Evolutionary conservation across 2,888 invertebrate species (phyloP), one percentile per base, ranked within the genome.

Genomic region (Drosophila maculinotata): DNA sequence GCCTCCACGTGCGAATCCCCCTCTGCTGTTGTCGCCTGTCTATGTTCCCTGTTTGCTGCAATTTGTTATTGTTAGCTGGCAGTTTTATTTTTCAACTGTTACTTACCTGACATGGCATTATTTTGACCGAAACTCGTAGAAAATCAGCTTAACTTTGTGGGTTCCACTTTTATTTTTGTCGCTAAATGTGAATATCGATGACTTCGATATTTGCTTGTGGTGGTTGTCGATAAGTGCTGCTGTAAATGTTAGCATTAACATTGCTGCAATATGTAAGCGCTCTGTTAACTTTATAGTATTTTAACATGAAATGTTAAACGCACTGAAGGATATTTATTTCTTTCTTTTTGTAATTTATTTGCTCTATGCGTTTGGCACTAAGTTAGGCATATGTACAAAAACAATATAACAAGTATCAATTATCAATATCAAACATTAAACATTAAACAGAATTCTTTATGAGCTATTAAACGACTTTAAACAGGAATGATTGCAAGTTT

Each of bases 401-500:
- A 71, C 62, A 74, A 60, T 68, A 75, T 82, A 85, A 81, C 83
- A 82, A 70, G 14, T 69, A 77, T 79, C 52, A 62, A 62, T 20
- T 60, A 59, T 58, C 33, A 65, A 35, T 53, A 54, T 45, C 30
- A 76, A 76, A 69, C 64, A 76, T 72, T 51, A 81, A 70, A 74
- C 57, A 67, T 82, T 74, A 73, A 77, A 80, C 56, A 79, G 47
- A 51, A 57, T 67, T 48, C 14, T 26, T 68, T 67, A 73, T 25
- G 41, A 48, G 65, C 76, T 76, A 81, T 52, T 57, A 48, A 58
- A 65, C 65, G 62, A 72, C 66, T 75, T 69, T 65, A 63, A 69
- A 58, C 69, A 77, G 85, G 81, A 81, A 81, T 81, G 81, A 79
- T 81, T 82, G 48, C 56, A 83, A 72, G 80, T 74, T 69, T 69